Percentiles rank a stretch among this genome's conserved stretches.
phyloP scores from a whole-genome alignment of 2,888 invertebrate species.

The Hydriomena furcata region DNA sequence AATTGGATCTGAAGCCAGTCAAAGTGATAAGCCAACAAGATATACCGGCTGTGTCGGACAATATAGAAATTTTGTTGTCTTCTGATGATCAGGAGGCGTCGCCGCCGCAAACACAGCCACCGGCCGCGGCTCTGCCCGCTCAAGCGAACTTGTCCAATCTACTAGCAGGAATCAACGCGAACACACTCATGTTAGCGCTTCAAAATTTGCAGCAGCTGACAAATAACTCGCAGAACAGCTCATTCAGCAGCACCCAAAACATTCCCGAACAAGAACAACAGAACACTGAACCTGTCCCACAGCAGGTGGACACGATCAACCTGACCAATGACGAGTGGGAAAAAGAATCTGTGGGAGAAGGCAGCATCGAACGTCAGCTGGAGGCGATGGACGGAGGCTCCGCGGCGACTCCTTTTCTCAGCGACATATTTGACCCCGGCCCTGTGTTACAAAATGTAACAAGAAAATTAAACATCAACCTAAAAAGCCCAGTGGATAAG shows the following conservation, averaged over 20 bases:
- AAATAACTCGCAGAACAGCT: constrained; percentile 42
- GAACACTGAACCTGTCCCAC: constrained; percentile 25
- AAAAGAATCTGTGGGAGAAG: constrained; percentile 66
- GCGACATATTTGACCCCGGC: constrained; percentile 78
- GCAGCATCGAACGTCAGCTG: constrained; percentile 68
- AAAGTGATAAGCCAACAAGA: constrained; percentile 22
- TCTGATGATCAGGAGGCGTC: constrained; percentile 17
- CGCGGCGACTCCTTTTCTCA: constrained; percentile 74
- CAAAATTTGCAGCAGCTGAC: constrained; percentile 72
- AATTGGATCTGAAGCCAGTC: constrained; percentile 23
- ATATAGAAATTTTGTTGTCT: constrained; percentile 15
- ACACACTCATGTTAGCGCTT: constrained; percentile 67
- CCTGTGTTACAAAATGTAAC: constrained; percentile 61
- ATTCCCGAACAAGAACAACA: constrained; percentile 35
- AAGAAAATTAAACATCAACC: constrained; percentile 62
- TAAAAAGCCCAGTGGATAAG: constrained; percentile 51
- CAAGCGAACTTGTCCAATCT: constrained; percentile 62
- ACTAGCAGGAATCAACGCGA: constrained; percentile 69
- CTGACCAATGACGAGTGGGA: constrained; percentile 78
- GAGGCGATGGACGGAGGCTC: constrained; percentile 64
- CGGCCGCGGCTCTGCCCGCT: constrained; percentile 25
- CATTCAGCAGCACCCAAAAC: constrained; percentile 31
- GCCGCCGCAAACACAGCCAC: constrained; percentile 7
- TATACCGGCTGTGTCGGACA: constrained; percentile 10
- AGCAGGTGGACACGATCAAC: constrained; percentile 65